Conservation (phyloP, 2,113 vertebrate genomes). For the Mustela lutreola region DNA sequence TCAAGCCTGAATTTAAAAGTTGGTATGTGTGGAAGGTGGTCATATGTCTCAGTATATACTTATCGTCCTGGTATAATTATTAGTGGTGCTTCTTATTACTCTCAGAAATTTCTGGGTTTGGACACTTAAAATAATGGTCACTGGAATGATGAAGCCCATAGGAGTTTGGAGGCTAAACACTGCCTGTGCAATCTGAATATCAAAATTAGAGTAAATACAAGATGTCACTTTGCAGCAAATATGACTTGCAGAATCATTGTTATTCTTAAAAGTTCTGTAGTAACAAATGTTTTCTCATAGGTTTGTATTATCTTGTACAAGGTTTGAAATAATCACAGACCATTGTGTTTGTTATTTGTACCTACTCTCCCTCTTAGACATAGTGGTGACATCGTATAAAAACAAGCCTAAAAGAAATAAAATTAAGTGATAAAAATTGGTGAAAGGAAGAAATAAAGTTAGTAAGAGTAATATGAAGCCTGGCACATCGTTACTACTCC, state of each 20-base stretch:
- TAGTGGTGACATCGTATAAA: background rate
- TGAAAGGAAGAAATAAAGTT: background rate
- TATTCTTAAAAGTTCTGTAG: background rate
- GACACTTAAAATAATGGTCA: background rate
- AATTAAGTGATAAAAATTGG: background rate
- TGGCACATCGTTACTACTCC: background rate
- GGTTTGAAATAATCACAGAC: background rate
- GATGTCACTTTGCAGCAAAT: background rate
- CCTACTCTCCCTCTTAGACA: constrained; percentile 5
- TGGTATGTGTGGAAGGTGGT: background rate
- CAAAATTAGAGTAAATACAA: background rate
- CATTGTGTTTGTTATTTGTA: background rate
- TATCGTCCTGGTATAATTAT: background rate
- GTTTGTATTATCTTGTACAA: constrained; percentile 1
- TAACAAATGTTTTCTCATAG: background rate
- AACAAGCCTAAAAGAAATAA: background rate
- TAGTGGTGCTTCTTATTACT: background rate
- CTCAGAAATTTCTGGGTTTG: background rate
- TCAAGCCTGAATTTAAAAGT: constrained; percentile 1
- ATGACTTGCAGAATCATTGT: background rate
- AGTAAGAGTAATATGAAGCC: background rate
- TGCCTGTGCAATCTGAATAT: background rate
- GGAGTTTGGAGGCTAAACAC: background rate
- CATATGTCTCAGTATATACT: background rate
- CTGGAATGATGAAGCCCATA: background rate